Percentiles rank a stretch among this genome's conserved stretches.
Conservation (phyloP, 2,888 invertebrate species). For the Clivina fossor region DNA sequence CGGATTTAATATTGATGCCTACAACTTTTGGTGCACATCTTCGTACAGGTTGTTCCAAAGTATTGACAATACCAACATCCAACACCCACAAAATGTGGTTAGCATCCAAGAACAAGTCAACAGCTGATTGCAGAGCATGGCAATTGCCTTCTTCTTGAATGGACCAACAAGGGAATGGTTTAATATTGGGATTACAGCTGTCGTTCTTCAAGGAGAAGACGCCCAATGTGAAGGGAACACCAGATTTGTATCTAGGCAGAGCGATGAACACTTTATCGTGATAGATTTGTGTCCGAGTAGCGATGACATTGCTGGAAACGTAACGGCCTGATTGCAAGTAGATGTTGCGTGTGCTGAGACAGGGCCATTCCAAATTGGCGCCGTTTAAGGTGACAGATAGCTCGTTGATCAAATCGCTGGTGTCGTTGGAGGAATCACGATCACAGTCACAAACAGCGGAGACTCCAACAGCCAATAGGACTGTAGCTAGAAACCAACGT, state of each 20-base stretch:
- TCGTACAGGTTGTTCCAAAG: slow-evolving; percentile 60
- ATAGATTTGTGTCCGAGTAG: slow-evolving; percentile 62
- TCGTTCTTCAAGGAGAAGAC: slow-evolving; percentile 57
- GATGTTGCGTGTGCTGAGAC: slow-evolving; percentile 59
- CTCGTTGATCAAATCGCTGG: slow-evolving; percentile 44
- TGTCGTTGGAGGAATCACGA: slow-evolving; percentile 29
- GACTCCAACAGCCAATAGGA: slow-evolving; percentile 38
- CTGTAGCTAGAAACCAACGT: slow-evolving; percentile 39
- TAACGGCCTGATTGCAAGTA: slow-evolving; percentile 61
- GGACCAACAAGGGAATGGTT: slow-evolving; percentile 68
- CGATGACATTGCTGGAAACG: slow-evolving; percentile 62
- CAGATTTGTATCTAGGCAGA: slow-evolving; percentile 62
- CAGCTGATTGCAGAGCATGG: slow-evolving; percentile 68
- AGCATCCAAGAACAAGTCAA: slow-evolving; percentile 65
- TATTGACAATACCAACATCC: slow-evolving; percentile 63
- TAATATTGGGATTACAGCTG: slow-evolving; percentile 56
- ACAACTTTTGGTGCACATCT: slow-evolving; percentile 64
- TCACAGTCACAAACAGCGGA: slow-evolving; percentile 19
- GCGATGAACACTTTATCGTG: slow-evolving; percentile 61
- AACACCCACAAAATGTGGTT: slow-evolving; percentile 62
- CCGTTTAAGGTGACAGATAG: slow-evolving; percentile 52
- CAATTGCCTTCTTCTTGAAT: slow-evolving; percentile 72
- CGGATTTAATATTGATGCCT: slow-evolving; percentile 59
- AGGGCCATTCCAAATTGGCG: slow-evolving; percentile 58
- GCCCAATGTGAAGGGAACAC: slow-evolving; percentile 63